Conservation (phyloP, 2,888 invertebrate genomes). For the Lasius fuliginosus region DNA sequence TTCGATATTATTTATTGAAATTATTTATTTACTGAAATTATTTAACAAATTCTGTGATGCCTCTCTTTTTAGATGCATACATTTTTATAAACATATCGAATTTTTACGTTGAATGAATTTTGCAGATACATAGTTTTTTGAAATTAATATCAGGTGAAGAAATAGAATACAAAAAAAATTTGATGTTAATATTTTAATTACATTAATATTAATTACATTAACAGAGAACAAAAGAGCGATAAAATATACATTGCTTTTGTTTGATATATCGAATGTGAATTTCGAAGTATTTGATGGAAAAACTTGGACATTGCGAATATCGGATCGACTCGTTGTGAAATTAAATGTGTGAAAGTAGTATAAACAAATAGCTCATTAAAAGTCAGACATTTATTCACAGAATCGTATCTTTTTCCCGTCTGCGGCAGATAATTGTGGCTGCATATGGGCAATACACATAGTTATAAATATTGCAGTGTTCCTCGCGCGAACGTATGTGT, state of each 20-base stretch:
- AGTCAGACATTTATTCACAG: conserved; percentile 70
- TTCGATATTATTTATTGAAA: background rate
- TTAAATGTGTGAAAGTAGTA: conserved; percentile 62
- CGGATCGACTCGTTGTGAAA: conserved; percentile 46
- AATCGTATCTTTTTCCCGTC: conserved; percentile 55
- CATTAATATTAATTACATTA: conserved; percentile 1
- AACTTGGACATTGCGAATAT: conserved; percentile 7
- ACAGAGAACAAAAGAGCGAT: background rate
- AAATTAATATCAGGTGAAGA: conserved; percentile 5
- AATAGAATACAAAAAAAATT: conserved; percentile 3
- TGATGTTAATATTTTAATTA: conserved; percentile 1
- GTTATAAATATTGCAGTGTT: conserved; percentile 69
- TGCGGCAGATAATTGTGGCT: conserved; percentile 50
- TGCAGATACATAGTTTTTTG: background rate
- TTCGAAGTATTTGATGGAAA: background rate
- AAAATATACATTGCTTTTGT: background rate
- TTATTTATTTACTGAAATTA: background rate
- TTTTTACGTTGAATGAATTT: background rate
- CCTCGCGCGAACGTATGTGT: conserved; percentile 7
- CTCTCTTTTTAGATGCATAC: background rate
- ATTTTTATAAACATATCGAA: background rate
- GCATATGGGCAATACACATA: conserved; percentile 54
- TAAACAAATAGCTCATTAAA: conserved; percentile 67
- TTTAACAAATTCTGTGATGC: background rate
- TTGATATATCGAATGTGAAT: conserved; percentile 1